Percentiles rank a stretch among this genome's conserved stretches.
Evolutionary conservation across 1,140 invertebrate species (phyloP).

Genomic region (Geopemphigus sp.): DNA sequence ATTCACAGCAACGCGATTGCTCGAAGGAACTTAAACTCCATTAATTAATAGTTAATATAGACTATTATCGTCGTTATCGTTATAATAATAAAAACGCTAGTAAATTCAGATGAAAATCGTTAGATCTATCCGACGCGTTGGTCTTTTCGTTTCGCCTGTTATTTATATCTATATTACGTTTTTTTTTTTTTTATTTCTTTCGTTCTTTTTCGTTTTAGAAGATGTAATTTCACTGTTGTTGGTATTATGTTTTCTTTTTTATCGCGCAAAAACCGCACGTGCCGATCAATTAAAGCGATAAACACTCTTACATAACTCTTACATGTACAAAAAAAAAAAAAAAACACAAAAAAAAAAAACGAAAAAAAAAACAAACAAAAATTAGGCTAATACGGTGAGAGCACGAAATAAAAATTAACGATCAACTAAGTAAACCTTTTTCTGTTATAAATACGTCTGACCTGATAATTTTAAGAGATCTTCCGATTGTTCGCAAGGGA

Average conservation of each 20-base stretch:
- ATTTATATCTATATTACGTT: background rate
- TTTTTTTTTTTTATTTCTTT: too few relatives aligned
- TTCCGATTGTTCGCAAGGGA: constrained; percentile 36
- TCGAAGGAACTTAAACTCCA: constrained; percentile 49
- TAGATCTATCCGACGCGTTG: constrained; percentile 1
- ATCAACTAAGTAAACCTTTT: constrained; percentile 30
- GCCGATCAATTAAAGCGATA: constrained; percentile 10
- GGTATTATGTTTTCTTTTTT: background rate
- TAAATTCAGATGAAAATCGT: constrained; percentile 18
- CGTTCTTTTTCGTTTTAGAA: background rate
- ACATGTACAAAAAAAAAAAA: constrained; percentile 36
- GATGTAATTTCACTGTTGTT: background rate
- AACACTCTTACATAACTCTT: background rate
- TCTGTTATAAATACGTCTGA: constrained; percentile 48
- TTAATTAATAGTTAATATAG: constrained; percentile 29
- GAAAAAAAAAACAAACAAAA: constrained; percentile 31
- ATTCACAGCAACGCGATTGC: constrained; percentile 45
- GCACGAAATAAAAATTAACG: constrained; percentile 30
- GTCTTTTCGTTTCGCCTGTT: background rate
- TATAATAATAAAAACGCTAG: background rate
- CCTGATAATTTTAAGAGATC: constrained; percentile 46
- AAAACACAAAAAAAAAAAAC: constrained; percentile 7
- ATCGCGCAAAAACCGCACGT: constrained; percentile 2
- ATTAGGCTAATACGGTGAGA: constrained; percentile 24
- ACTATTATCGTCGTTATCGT: background rate